These are phyloP conservation scores for Eulemur albifrons DNA, from an alignment of 2,797 vertebrate genomes.

Conservation along the genomic window DNA sequence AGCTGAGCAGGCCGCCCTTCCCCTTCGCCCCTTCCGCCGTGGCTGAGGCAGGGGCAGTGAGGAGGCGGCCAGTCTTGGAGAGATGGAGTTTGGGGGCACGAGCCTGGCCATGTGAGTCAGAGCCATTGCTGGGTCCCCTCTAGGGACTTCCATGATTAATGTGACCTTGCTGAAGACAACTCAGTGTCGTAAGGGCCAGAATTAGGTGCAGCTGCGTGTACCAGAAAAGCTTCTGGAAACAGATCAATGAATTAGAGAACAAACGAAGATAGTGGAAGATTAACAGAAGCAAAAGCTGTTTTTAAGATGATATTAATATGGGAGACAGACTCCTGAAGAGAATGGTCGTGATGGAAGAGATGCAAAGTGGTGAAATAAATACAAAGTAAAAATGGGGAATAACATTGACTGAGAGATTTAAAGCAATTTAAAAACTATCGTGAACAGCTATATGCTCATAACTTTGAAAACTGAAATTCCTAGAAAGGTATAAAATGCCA, in stretches of 20 bases:
- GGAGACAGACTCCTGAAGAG: neutral
- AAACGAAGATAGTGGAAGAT: neutral
- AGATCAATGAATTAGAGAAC: neutral
- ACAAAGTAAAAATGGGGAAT: neutral
- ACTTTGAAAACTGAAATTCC: neutral
- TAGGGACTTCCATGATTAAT: neutral
- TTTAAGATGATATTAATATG: neutral
- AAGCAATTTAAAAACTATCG: neutral
- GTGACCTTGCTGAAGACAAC: neutral
- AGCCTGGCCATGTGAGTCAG: neutral
- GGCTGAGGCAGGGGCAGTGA: neutral
- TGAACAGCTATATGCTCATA: neutral
- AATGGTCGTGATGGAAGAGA: neutral
- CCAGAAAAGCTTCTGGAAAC: neutral
- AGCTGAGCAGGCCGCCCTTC: neutral
- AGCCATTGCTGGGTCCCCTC: neutral
- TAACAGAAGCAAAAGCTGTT: neutral
- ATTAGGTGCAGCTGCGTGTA: neutral
- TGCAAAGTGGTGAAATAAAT: neutral
- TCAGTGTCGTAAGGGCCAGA: neutral
- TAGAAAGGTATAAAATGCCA: neutral
- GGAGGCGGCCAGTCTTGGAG: neutral
- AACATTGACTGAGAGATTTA: neutral
- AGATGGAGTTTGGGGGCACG: neutral
- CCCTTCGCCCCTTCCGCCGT: fast-evolving